Conservation (phyloP, 2,113 vertebrate genomes). For the Megaptera novaeangliae region DNA sequence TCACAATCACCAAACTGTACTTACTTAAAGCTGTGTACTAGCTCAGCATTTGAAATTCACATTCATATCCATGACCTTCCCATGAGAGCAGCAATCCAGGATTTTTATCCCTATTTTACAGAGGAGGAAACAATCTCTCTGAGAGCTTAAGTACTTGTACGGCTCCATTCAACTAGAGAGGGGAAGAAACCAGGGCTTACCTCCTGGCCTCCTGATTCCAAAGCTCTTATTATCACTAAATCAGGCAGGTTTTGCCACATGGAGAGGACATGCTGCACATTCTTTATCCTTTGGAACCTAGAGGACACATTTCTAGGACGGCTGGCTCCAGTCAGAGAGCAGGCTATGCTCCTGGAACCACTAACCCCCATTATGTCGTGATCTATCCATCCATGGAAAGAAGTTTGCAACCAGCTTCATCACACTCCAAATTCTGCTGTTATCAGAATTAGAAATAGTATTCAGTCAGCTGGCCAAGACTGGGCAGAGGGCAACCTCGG, state of each 20-base stretch:
- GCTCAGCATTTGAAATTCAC: neutral
- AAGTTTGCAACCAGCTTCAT: neutral
- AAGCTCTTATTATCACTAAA: neutral
- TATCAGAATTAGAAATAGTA: neutral
- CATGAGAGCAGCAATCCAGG: neutral
- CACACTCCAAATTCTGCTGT: neutral
- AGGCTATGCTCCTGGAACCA: neutral
- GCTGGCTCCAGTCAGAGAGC: neutral
- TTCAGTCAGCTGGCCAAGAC: neutral
- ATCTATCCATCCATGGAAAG: neutral
- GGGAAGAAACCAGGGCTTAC: neutral
- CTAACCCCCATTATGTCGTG: neutral
- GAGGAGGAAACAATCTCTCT: neutral
- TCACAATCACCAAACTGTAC: neutral
- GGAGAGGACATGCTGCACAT: neutral
- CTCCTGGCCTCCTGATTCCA: neutral
- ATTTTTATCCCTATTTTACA: neutral
- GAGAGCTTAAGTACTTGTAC: rapidly evolving
- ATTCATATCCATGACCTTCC: neutral
- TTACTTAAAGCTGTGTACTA: neutral
- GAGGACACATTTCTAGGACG: neutral
- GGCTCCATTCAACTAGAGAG: neutral
- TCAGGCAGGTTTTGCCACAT: neutral
- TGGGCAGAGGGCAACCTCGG: neutral
- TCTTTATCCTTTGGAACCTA: neutral